Evolutionary conservation across 2,888 invertebrate species (phyloP), one percentile per base, ranked within the genome.

Genomic region (Sepioteuthis lessoniana): DNA sequence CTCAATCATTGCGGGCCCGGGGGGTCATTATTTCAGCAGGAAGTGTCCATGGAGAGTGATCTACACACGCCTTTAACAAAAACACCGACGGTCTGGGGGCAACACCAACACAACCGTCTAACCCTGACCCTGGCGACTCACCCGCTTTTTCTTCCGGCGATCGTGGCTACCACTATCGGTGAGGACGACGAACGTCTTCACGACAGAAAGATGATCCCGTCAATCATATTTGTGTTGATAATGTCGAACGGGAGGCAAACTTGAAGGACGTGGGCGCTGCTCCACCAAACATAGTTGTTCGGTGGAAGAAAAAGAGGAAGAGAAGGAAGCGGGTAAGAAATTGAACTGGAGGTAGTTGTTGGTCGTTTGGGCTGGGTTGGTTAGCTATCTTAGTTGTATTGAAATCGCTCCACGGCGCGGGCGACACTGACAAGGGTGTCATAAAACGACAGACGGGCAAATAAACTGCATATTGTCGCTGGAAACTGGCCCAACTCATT

Each of bases 391-490:
- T n/a, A n/a, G n/a, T n/a, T 90, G 37, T 91, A 21, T 28, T 38
- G 8, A 10, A 25, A 42, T 38, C 28, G 37, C 91, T 38, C 0
- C 76, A 1, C 76, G n/a, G 31, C n/a, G 16, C 10, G 76, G n/a
- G n/a, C 76, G 76, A 76, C 76, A 19, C n/a, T 76, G 76, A 76
- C 76, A 76, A 76, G 76, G 16, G n/a, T 76, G 76, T 76, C n/a
- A 76, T 76, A 76, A 76, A 76, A n/a, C n/a, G 46, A 46, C 91
- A 46, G 38, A 13, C 91, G 21, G 31, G 91, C 91, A 91, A 91
- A 91, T 91, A 91, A 91, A 91, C 91, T 91, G 91, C 91, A 91
- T 91, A 91, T 91, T 91, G 91, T 91, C 91, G 91, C 16, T 91
- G 91, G 91, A 91, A 90, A 91, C 91, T 42, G n/a, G 28, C 91